Percentiles rank a stretch among this genome's conserved stretches.
These are phyloP conservation scores for Apis florea DNA, from an alignment of 1,140 invertebrate genomes.

Conservation along the genomic window DNA sequence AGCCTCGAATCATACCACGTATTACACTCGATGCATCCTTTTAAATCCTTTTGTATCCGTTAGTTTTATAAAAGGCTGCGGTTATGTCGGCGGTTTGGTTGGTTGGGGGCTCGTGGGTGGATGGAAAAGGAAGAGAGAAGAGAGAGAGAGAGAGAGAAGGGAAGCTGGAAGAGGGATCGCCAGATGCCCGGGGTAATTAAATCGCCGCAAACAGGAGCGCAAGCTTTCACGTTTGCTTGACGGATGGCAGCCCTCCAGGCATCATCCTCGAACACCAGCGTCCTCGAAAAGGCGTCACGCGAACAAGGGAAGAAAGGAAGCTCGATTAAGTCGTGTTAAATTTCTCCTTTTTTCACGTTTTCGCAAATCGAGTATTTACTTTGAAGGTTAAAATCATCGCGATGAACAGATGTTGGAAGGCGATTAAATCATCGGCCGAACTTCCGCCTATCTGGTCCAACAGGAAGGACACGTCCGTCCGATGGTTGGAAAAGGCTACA, in stretches of 20 bases:
- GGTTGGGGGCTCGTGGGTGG: constrained; percentile 40
- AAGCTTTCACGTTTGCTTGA: constrained; percentile 50
- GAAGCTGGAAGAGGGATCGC: constrained; percentile 42
- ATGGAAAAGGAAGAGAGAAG: background rate
- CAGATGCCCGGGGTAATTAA: constrained; percentile 59
- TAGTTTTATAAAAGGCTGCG: background rate
- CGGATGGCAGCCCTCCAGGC: constrained; percentile 45
- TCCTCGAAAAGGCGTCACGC: constrained; percentile 7
- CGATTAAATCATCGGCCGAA: constrained; percentile 48
- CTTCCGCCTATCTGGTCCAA: constrained; percentile 37
- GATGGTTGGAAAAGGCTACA: constrained; percentile 20
- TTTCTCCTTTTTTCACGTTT: too few relatives aligned
- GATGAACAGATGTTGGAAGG: constrained; percentile 1
- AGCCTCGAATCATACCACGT: too few relatives aligned
- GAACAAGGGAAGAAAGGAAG: constrained; percentile 4
- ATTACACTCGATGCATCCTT: background rate
- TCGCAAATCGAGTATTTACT: too few relatives aligned
- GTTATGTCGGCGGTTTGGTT: constrained; percentile 28
- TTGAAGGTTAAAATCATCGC: too few relatives aligned
- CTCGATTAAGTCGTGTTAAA: constrained; percentile 1
- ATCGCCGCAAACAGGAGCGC: constrained; percentile 58
- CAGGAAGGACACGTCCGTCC: constrained; percentile 45
- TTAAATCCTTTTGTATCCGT: background rate
- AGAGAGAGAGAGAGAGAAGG: background rate
- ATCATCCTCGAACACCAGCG: constrained; percentile 28